Percentiles rank a stretch among this genome's conserved stretches.
Conservation (phyloP, 2,113 vertebrate genomes). For the Microcebus lehilahytsara region DNA sequence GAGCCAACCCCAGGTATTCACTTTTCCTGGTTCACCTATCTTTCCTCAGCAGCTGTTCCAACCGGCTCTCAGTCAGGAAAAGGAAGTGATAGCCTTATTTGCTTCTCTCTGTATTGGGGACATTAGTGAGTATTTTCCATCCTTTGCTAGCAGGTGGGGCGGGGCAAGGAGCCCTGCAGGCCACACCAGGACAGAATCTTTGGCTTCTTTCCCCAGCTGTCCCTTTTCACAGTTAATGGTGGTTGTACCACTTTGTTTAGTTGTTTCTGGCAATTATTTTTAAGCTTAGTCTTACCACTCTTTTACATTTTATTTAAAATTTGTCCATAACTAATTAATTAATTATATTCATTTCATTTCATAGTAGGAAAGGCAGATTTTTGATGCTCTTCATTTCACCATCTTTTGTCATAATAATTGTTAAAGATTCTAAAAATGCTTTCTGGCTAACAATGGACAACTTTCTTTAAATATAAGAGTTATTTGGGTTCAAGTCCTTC, state of each 20-base stretch:
- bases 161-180: rapidly evolving
- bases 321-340: not conserved
- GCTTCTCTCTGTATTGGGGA: not conserved
- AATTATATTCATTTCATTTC: not conserved
- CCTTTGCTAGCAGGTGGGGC: rapidly evolving
- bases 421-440: constrained; percentile 1
- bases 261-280: not conserved
- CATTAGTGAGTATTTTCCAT: not conserved
- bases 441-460: not conserved
- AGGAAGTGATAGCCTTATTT: not conserved
- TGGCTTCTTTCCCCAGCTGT: not conserved
- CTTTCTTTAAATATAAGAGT: not conserved
- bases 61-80: not conserved
- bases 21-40: not conserved
- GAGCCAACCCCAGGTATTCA: not conserved
- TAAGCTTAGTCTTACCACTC: not conserved
- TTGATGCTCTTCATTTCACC: not conserved
- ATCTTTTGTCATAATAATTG: not conserved
- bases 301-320: constrained; percentile 5
- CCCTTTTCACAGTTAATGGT: not conserved
- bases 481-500: not conserved
- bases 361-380: not conserved
- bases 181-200: not conserved
- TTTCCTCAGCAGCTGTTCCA: not conserved
- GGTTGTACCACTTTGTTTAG: not conserved